A percentile compares a stretch with the other conserved stretches of the same genome.
phyloP scores from a whole-genome alignment of 2,797 vertebrate genomes.

The Tympanoctomys barrerae region DNA sequence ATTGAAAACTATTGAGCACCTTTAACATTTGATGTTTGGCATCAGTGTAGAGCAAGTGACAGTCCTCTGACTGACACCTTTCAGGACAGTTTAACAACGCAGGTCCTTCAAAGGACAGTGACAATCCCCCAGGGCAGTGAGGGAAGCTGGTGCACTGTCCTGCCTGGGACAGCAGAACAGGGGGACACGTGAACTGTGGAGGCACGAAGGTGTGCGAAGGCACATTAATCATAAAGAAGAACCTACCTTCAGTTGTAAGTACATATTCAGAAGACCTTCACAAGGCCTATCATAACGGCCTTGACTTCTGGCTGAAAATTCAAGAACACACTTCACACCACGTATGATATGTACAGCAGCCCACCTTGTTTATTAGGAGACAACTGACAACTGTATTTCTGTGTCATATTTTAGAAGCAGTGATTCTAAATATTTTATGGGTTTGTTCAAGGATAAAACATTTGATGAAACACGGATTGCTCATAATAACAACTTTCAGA shows the following conservation, averaged over 20 bases:
- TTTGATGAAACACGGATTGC: not conserved
- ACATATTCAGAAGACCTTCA: not conserved
- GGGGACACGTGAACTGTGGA: not conserved
- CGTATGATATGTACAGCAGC: not conserved
- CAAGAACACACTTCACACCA: not conserved
- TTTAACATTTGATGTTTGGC: not conserved
- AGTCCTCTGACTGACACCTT: not conserved
- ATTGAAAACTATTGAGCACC: not conserved
- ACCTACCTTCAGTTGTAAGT: not conserved
- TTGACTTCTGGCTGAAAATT: not conserved
- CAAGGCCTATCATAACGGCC: not conserved
- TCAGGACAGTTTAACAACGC: not conserved
- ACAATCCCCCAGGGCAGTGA: not conserved
- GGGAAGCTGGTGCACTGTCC: not conserved
- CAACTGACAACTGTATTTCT: not conserved
- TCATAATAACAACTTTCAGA: not conserved
- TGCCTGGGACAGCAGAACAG: not conserved
- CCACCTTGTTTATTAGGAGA: not conserved
- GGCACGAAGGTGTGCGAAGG: not conserved
- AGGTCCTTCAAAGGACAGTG: not conserved
- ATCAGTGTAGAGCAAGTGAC: not conserved
- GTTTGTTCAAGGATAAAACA: conserved; percentile 8
- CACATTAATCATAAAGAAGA: not conserved
- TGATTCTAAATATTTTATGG: not conserved
- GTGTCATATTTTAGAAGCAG: not conserved